Conservation (phyloP, 2,797 vertebrate species). For the Sebastes paucispinis region DNA sequence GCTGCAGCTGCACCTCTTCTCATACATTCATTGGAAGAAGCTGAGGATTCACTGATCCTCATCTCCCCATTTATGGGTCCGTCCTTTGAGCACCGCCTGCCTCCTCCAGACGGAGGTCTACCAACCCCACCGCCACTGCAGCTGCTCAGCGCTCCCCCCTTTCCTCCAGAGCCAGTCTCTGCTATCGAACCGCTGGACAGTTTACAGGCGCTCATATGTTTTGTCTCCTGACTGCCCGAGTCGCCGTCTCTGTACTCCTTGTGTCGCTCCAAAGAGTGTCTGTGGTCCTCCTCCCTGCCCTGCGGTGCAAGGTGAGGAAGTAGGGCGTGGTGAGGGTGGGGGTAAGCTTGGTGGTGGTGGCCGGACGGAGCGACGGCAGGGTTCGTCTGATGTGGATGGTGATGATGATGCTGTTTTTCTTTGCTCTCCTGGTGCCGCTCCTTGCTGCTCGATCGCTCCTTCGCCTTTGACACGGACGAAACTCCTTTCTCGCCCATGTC, state of each 20-base stretch:
- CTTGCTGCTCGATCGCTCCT: slow-evolving; percentile 84
- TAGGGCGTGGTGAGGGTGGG: slow-evolving; percentile 70
- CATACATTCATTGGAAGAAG: slow-evolving; percentile 86
- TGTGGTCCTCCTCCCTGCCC: slow-evolving; percentile 82
- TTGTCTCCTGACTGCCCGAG: slow-evolving; percentile 70
- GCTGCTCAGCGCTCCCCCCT: slow-evolving; percentile 72
- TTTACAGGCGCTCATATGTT: slow-evolving; percentile 90
- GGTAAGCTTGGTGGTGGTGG: slow-evolving; percentile 72
- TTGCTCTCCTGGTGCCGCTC: slow-evolving; percentile 81
- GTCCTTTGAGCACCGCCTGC: slow-evolving; percentile 85
- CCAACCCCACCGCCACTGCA: slow-evolving; percentile 76
- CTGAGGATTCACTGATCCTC: slow-evolving; percentile 82
- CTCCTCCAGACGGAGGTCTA: slow-evolving; percentile 64
- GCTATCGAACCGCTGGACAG: slow-evolving; percentile 70
- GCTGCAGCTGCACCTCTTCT: slow-evolving; percentile 76
- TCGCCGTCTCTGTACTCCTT: slow-evolving; percentile 88
- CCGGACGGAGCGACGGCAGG: slow-evolving; percentile 37
- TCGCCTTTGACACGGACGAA: slow-evolving; percentile 83
- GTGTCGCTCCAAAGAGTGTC: slow-evolving; percentile 81
- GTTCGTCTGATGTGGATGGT: slow-evolving; percentile 63
- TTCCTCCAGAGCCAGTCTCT: slow-evolving; percentile 73
- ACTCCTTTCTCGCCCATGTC: slow-evolving; percentile 75
- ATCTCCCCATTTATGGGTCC: slow-evolving; percentile 79
- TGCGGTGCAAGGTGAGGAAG: slow-evolving; percentile 64
- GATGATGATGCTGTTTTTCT: slow-evolving; percentile 76